A percentile compares a stretch with the other conserved stretches of the same genome.
Evolutionary conservation across 1,140 invertebrate genomes (phyloP).

Genomic region (Agrilus planipennis): DNA sequence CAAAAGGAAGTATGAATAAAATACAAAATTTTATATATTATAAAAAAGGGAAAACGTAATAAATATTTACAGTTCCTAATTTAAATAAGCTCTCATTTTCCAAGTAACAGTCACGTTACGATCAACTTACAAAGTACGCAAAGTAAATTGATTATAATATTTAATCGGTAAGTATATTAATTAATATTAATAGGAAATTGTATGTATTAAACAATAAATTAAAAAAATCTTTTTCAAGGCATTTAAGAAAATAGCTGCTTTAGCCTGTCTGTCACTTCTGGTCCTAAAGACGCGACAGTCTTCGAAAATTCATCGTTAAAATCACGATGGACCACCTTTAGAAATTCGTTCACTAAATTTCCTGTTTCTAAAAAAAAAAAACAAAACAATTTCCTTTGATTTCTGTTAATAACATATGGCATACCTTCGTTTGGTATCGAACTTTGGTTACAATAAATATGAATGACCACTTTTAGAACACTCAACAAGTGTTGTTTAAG

Average conservation of each 20-base stretch:
- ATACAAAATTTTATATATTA: no score
- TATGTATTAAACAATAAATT: background rate
- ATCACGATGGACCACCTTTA: constrained; percentile 41
- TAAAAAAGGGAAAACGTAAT: no score
- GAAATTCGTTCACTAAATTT: constrained; percentile 36
- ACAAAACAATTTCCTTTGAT: constrained; percentile 12
- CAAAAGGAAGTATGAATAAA: no score
- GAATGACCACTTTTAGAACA: constrained; percentile 42
- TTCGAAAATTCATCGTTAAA: constrained; percentile 44
- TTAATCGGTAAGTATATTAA: background rate
- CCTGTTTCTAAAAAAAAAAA: constrained; percentile 36
- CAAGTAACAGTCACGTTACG: background rate
- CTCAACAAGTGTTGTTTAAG: constrained; percentile 39
- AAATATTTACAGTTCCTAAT: no score
- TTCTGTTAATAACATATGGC: constrained; percentile 7
- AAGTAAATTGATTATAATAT: background rate
- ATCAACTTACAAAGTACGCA: background rate
- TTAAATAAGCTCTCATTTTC: background rate
- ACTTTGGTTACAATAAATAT: constrained; percentile 41
- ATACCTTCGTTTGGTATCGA: constrained; percentile 36
- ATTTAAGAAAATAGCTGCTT: constrained; percentile 24
- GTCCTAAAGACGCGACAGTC: constrained; percentile 31
- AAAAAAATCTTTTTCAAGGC: background rate
- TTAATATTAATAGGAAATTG: background rate
- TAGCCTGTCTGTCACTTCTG: constrained; percentile 30